Base-by-base conservation (phyloP, 2,888 invertebrate species). In the Aethes cnicana region DNA sequence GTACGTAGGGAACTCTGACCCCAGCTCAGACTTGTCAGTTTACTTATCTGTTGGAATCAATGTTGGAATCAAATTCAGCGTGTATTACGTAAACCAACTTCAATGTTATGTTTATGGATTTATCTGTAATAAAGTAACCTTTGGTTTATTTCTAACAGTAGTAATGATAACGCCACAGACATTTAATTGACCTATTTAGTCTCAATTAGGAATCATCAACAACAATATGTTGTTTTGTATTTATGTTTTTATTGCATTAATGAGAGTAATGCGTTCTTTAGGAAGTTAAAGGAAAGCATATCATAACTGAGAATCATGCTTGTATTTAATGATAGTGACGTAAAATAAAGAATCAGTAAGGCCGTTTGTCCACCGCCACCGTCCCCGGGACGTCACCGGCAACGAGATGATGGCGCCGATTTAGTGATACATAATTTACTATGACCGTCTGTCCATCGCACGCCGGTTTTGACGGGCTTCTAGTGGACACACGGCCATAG, bases 41-140 rank as follows among this genome's bases (percentile, higher is more conserved):
- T 36, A 20, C 12, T 7, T 25, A 9, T 21, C 17, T 17, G 21
- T 12, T 28, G 30, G 11, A 33, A 14, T 25, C 28, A 7, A 8
- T 6, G 26, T 6, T 26, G 5, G 35, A 49, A 35, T 20, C 16
- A 16, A 23, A 26, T 42, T 48, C 20, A 33, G 41, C 20, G 26
- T 49, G 14, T 35, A 48, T 44, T 43, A 33, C 35, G 49, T 35
- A 36, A 35, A 50, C 28, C 35, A 54, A 70, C 69, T 77, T 76
- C 72, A 68, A 58, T 59, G 49, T 57, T 58, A 58, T 71, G 67
- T 71, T 74, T 72, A 72, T 67, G 67, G 55, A 56, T 63, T 73
- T 81, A 84, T 84, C 81, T 69, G 25, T 73, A 77, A 75, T 63
- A n/a, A 76, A 71, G 69, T 83, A 79, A 85, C 85, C 84, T 84